Evolutionary conservation across 1,140 invertebrate species (phyloP), one percentile per base, ranked within the genome.

Genomic region (Aphidius ervi): DNA sequence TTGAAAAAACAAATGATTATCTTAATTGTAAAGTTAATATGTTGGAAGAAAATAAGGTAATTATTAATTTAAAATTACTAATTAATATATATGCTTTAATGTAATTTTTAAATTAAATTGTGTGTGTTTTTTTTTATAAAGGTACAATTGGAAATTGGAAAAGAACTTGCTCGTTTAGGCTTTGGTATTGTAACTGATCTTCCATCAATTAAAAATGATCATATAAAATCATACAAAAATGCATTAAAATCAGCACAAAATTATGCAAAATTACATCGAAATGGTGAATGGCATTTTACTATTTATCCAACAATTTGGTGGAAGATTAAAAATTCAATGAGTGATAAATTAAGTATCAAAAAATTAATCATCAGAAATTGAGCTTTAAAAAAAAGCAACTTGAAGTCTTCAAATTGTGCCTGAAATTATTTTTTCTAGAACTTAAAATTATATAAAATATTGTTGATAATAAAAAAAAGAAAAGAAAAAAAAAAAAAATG

Each of bases 261-360:
- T 61, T 66, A 62, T 65, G 81, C 81, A 1, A 59, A 72, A 60
- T 62, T 68, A 9, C 77, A 78, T 65, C 67, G 80, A 74, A 76
- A 82, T 61, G 82, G 82, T n/a, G 54, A 79, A 2, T 82, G 80
- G 75, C 80, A 81, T 45, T 81, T 79, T 58, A 68, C 72, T 57
- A 80, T 74, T 64, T 67, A 73, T 5, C 73, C 79, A 31, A 78
- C 71, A 0, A 6, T 74, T 6, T 31, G 67, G 2, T 79, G 77
- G 77, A 76, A 63, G 60, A 23, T 72, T 0, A 66, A 69, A 61
- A 68, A 69, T 62, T 49, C 59, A 9, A 37, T 74, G 5, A 65
- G 63, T 41, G 48, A 70, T 46, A 67, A 69, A 48, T 37, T 78
- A 16, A 70, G 43, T 52, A 23, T 46, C 56, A 16, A 57, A 40